Base-by-base conservation (phyloP, 2,797 vertebrate genomes). In the Glossophaga mutica region DNA sequence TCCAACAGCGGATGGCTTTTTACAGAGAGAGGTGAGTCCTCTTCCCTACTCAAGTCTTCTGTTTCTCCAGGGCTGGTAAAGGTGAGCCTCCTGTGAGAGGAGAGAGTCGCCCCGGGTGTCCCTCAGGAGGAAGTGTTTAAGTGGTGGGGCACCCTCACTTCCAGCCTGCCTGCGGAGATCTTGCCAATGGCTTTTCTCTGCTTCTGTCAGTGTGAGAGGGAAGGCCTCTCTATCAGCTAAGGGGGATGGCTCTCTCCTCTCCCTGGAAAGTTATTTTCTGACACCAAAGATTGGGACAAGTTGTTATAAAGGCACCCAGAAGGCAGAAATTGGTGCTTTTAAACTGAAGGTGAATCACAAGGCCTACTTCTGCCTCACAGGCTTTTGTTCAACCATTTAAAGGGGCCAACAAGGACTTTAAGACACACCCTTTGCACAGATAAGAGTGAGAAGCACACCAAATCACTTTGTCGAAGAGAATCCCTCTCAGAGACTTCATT, bases 261-360 rank as follows among this genome's bases (percentile, higher is more conserved):
- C 10, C 42, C 57, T n/a, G 37, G 11, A 50, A 88, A 83, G 91
- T 52, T 37, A 67, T 22, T 71, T 62, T 78, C 78, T 62, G 39
- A 48, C 67, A 90, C 82, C 77, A 86, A 48, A 94, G 96, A 96
- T 59, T 50, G 62, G 77, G 87, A 85, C 71, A 37, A 3, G 26
- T 44, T 87, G 32, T 94, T 89, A 70, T 24, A 92, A 94, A 92
- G 86, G 48, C 52, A 59, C 71, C 4, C 22, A 87, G 87, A 94
- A 96, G 71, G 87, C 92, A 94, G 93, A 96, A 95, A 95, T 93
- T 74, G 90, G 48, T 4, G 1, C 89, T 68, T 92, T 93, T 79
- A 87, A 88, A 91, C 71, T 46, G 84, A 94, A 96, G 95, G 96
- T 96, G 91, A 97, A 83, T 96, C 93, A 95, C 71, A 83, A 87